Evolutionary conservation across 2,888 invertebrate genomes (phyloP).

Genomic region (Branchinecta sandiegonensis): DNA sequence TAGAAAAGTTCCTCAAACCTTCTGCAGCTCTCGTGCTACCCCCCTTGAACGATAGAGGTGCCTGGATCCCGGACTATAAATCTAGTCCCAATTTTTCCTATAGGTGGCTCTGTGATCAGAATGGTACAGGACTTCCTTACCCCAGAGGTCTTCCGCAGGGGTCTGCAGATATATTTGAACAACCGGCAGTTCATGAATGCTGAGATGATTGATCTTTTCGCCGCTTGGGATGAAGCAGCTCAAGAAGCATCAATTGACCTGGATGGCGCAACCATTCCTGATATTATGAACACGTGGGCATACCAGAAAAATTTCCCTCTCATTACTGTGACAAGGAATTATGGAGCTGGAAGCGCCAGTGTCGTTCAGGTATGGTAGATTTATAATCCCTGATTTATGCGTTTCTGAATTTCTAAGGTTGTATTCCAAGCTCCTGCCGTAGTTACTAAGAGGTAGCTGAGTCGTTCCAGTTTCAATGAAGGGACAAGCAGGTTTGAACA

Average conservation of each 20-base stretch:
- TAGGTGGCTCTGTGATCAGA: conserved; percentile 43
- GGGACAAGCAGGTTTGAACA: too few relatives aligned
- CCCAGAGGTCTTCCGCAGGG: conserved; percentile 12
- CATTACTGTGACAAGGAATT: conserved; percentile 17
- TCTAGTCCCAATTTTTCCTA: too few relatives aligned
- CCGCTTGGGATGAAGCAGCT: conserved; percentile 18
- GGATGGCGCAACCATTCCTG: conserved; percentile 16
- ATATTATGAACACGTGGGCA: conserved; percentile 20
- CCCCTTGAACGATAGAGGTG: too few relatives aligned
- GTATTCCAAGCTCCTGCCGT: too few relatives aligned
- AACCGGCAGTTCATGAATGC: conserved; percentile 14
- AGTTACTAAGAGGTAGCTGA: too few relatives aligned
- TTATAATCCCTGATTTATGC: neutral
- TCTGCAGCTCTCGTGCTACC: too few relatives aligned
- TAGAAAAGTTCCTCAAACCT: too few relatives aligned
- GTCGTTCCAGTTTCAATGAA: too few relatives aligned
- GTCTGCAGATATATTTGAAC: conserved; percentile 18
- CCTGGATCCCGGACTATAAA: too few relatives aligned
- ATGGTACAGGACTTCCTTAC: conserved; percentile 17
- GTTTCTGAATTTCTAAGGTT: too few relatives aligned
- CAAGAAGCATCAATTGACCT: conserved; percentile 41
- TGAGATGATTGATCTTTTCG: conserved; percentile 19
- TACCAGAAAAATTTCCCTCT: conserved; percentile 18
- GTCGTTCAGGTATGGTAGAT: conserved; percentile 17
- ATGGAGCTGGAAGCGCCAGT: conserved; percentile 6